Evolutionary conservation across 2,888 invertebrate species (phyloP).

Genomic region (Drosophila subquinaria): DNA sequence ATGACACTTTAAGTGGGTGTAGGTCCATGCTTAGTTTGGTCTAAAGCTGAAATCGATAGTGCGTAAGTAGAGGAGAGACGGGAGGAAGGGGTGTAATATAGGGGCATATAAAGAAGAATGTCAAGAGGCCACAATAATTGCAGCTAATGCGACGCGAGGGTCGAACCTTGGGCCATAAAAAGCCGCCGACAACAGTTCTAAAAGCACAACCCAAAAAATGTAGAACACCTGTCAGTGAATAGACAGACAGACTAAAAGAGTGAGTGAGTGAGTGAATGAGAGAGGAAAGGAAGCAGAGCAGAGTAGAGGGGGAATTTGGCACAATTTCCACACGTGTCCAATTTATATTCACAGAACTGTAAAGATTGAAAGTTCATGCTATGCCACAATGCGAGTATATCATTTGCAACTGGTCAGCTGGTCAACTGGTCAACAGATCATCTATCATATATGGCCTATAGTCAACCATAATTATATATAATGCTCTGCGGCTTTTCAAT

Average conservation of each 20-base stretch:
- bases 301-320: conserved; percentile 17
- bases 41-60: conserved; percentile 61
- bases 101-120: conserved; percentile 72
- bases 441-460: conserved; percentile 11
- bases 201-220: conserved; percentile 48
- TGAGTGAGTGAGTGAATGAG: background rate
- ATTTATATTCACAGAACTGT: conserved; percentile 57
- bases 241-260: conserved; percentile 7
- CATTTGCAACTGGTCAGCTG: conserved; percentile 3
- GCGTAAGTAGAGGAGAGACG: conserved; percentile 46
- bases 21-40: conserved; percentile 27
- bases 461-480: conserved; percentile 37
- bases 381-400: background rate
- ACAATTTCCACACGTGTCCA: conserved; percentile 46
- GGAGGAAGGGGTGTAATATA: background rate
- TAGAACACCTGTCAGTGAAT: conserved; percentile 60
- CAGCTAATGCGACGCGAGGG: conserved; percentile 75
- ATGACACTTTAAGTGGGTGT: conserved; percentile 62
- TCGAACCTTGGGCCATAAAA: conserved; percentile 74
- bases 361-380: conserved; percentile 49
- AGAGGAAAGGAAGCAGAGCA: background rate
- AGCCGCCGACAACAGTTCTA: conserved; percentile 21
- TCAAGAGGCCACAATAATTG: conserved; percentile 81
- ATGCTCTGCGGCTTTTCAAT: conserved; percentile 54
- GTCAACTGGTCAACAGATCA: background rate